phyloP scores from a whole-genome alignment of 2,888 invertebrate genomes.

The Leucophenga maculata region DNA sequence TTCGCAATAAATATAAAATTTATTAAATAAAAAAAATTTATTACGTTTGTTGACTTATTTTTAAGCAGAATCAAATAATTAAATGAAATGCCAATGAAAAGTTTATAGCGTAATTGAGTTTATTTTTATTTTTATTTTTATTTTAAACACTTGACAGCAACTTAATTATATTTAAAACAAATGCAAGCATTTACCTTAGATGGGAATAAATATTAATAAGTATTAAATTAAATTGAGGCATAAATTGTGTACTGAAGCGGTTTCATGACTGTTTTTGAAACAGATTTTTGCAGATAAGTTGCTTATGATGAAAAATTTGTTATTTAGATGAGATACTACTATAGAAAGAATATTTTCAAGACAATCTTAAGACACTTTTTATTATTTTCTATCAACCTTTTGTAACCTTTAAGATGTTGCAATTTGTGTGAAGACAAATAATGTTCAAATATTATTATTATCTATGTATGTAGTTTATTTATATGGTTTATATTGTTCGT shows the following conservation, averaged over 20 bases:
- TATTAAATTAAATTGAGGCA: too few species aligned
- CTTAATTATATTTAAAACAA: not conserved
- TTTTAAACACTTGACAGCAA: not conserved
- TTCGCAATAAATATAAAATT: not conserved
- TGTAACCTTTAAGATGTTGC: not conserved
- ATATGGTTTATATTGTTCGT: slow-evolving; percentile 34
- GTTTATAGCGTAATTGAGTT: too few species aligned
- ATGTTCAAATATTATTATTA: slow-evolving; percentile 32
- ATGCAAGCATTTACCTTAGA: not conserved
- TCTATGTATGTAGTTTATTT: slow-evolving; percentile 44
- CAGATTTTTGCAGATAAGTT: too few species aligned
- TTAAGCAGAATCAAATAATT: not conserved
- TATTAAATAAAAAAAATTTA: too few species aligned
- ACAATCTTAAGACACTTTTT: not conserved
- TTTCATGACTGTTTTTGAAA: too few species aligned
- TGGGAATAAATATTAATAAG: too few species aligned
- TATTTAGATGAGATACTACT: too few species aligned
- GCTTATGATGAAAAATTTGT: too few species aligned
- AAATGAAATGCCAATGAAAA: too few species aligned
- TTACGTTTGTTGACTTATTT: not conserved
- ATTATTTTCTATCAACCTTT: not conserved
- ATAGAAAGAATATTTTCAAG: too few species aligned
- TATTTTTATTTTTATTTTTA: too few species aligned
- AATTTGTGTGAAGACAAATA: slow-evolving; percentile 29
- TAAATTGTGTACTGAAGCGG: too few species aligned